Conservation (phyloP, 1,140 invertebrate genomes). For the Fopius arisanus region DNA sequence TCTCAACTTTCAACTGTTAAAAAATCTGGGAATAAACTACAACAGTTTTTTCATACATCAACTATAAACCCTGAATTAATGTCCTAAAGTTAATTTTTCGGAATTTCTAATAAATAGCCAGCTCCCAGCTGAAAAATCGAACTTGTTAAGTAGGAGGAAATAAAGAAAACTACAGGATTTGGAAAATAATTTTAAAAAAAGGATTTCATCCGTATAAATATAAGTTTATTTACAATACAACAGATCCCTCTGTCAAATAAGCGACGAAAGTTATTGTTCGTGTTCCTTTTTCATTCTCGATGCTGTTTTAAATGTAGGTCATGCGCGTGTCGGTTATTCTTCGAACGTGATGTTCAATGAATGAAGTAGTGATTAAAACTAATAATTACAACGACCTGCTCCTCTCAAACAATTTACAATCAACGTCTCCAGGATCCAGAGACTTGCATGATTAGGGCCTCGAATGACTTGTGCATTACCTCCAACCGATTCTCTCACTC, state of each 20-base stretch:
- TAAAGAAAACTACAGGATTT: background rate
- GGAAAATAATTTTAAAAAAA: constrained; percentile 13
- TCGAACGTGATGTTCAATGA: background rate
- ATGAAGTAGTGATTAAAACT: constrained; percentile 46
- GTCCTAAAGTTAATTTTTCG: too few species aligned
- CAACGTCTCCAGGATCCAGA: background rate
- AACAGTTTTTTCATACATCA: too few species aligned
- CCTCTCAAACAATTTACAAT: constrained; percentile 37
- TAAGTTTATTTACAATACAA: constrained; percentile 66
- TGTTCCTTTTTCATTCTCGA: constrained; percentile 9
- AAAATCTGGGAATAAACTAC: too few species aligned
- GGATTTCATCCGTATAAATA: constrained; percentile 59
- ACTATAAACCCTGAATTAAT: too few species aligned
- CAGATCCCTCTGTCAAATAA: constrained; percentile 54
- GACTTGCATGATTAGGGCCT: background rate
- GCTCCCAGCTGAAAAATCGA: too few species aligned
- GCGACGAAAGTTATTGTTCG: constrained; percentile 47
- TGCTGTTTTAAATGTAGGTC: background rate
- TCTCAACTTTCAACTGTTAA: too few species aligned
- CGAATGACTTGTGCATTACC: background rate
- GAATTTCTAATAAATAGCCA: too few species aligned
- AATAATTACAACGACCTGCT: constrained; percentile 57
- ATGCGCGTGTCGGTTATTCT: constrained; percentile 26
- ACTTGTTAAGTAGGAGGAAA: too few species aligned
- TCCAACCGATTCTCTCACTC: background rate